Base-by-base conservation (phyloP, 2,888 invertebrate genomes). In the Heliconius erato region DNA sequence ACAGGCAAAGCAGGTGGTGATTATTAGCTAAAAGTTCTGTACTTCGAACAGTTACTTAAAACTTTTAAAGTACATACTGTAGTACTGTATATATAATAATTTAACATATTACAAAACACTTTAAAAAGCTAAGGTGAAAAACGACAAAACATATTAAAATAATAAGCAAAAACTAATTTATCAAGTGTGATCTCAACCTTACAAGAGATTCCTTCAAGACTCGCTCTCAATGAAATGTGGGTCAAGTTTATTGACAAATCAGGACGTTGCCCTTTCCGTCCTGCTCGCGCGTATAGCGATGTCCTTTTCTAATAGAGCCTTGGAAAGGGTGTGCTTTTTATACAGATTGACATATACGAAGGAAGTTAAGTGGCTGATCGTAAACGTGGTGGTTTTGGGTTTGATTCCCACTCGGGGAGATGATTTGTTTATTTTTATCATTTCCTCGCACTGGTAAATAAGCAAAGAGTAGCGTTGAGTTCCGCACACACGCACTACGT, bases 191-290 rank as follows among this genome's bases (percentile, higher is more conserved):
- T 87, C 87, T 68, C 86, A 74, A 82, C 91, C 88, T 92, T 88
- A 92, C 85, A 80, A 81, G 85, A 90, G 88, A 89, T 90, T 91
- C 92, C 92, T 90, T 90, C 87, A 88, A 90, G 91, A 88, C 91
- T 91, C 91, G 91, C 91, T 91, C 91, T 94, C 93, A 94, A 95
- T 94, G 94, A 94, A 92, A 95, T 93, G 93, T 95, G 90, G 95
- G 95, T 95, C 95, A 95, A 95, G 95, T 95, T 95, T 95, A 94
- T 95, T 95, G 94, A 94, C 94, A 94, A 95, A 94, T 92, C 94
- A 94, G 95, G 95, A 94, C 95, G 88, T 95, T 95, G 95, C 93
- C 94, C 94, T 87, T 82, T 85, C 76, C 83, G 63, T 86, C 87
- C 79, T 84, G n/a, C 65, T 88, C 84, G 32, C 78, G 79, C 85